Percentiles rank a stretch among this genome's conserved stretches.
Evolutionary conservation across 2,113 vertebrate genomes (phyloP).

Genomic region (Deroptyus accipitrinus): DNA sequence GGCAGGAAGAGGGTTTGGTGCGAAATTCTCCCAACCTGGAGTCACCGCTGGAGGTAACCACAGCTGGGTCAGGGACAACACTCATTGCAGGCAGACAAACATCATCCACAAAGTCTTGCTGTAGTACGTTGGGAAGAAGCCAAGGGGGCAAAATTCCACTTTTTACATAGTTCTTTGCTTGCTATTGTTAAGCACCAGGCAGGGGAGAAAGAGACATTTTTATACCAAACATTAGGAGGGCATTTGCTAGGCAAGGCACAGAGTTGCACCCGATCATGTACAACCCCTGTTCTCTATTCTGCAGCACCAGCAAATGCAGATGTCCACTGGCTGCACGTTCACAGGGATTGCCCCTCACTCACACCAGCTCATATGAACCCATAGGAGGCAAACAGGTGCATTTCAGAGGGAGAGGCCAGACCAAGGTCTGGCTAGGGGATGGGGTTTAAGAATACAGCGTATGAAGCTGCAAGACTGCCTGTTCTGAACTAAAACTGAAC

Average conservation of each 20-base stretch:
- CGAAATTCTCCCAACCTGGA: not conserved
- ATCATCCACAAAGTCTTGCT: not conserved
- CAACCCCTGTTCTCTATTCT: accelerated
- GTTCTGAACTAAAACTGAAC: not conserved
- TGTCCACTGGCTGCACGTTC: not conserved
- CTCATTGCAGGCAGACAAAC: not conserved
- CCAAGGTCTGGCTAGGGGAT: not conserved
- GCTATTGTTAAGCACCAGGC: not conserved
- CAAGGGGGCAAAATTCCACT: not conserved
- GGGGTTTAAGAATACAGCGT: not conserved
- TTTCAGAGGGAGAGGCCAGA: not conserved
- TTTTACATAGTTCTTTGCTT: not conserved
- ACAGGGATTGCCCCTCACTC: not conserved
- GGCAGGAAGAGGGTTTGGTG: not conserved
- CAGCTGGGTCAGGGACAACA: not conserved
- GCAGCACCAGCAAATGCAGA: not conserved
- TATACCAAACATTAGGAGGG: not conserved
- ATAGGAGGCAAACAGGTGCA: not conserved
- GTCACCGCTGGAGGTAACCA: not conserved
- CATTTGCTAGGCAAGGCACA: not conserved
- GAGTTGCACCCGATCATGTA: not conserved
- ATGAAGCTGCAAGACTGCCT: not conserved
- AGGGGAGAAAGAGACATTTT: not conserved
- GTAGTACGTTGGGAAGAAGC: not conserved
- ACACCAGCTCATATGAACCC: not conserved